Evolutionary conservation across 2,888 invertebrate genomes (phyloP), one percentile per base, ranked within the genome.

Genomic region (Eutolmus rufibarbis): DNA sequence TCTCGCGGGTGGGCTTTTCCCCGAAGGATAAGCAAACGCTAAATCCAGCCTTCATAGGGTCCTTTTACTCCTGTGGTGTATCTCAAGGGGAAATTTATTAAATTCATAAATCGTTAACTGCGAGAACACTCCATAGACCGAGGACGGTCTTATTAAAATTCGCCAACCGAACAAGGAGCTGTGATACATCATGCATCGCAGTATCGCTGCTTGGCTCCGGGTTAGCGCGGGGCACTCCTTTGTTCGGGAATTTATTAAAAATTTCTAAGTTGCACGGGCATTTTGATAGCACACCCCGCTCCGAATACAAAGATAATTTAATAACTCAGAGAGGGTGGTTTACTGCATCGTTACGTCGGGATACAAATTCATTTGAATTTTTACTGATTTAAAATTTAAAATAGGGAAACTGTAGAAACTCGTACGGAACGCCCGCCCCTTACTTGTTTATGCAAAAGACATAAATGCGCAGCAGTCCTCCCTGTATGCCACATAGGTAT

Each of bases 101-200:
- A 87, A 87, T 87, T 84, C 87, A 87, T 87, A 87, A 87, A 87
- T 87, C 78, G 84, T 85, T 85, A 66, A 56, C 57, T 84, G 57
- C 74, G 85, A 43, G 85, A 85, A 85, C 77, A 78, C 66, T 87
- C 74, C 51, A 86, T 76, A 87, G 77, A 74, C 66, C 82, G 19
- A 31, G 57, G 82, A 82, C 19, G 82, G 46, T 37, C 84, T 85
- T 87, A 87, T 87, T 87, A 87, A 87, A 87, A 87, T 87, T 87
- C 84, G 85, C 87, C 85, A 87, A 85, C 85, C 82, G 19, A 57
- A 82, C 82, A 82, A 82, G 82, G 31, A 19, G 34, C 57, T 56
- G 37, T 82, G 57, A 82, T 82, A 82, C 82, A 82, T 82, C 82
- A 82, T 82, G 56, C 57, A 82, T 82, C 51, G 66, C 19, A 37